Base-by-base conservation (phyloP, 2,113 vertebrate species). In the Microtus ochrogaster region DNA sequence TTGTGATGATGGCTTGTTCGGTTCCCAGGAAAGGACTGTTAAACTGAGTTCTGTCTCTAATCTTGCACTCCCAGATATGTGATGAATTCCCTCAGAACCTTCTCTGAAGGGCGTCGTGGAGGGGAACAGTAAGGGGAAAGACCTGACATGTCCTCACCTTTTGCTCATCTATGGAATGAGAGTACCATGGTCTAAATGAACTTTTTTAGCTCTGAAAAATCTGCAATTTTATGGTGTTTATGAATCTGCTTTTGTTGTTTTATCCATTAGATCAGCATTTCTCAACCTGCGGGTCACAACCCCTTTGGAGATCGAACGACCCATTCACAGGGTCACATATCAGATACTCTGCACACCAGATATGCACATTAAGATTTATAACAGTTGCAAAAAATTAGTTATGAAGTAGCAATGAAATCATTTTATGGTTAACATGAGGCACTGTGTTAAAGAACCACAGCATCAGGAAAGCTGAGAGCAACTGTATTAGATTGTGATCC, bases 161-260 rank as follows among this genome's bases (percentile, higher is more conserved):
- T 81, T 91, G 14, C n/a, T 94, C 47, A 49, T 70, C 28, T 47
- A 3, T 76, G 41, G 94, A 94, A 49, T 81, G 70, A 96, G 70
- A 96, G 17, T 78, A 2, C 5, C 52, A 61, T 33, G 4, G 30
- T 90, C 19, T 66, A 58, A 44, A 14, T 36, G 7, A 84, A 66
- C 11, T 22, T 93, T 82, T 70, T 30, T 39, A 76, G 26, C 17
- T 63, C 17, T 55, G 58, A 33, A 82, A 92, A 89, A 22, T 14
- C 24, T 92, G 33, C 7, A 85, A 36, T 66, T 85, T 17, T 73
- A 41, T 84, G 84, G 61, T 83, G 16, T 36, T 73, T 72, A 58
- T 66, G 36, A 83, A 47, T 84, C 13, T 77, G 0, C 55, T 66
- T 85, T 74, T 49, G 24, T 65, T 83, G 28, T 55, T 17, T 91